These are phyloP conservation scores for Muscicapa comitata DNA, from an alignment of 2,797 vertebrate genomes.

Conservation along the genomic window DNA sequence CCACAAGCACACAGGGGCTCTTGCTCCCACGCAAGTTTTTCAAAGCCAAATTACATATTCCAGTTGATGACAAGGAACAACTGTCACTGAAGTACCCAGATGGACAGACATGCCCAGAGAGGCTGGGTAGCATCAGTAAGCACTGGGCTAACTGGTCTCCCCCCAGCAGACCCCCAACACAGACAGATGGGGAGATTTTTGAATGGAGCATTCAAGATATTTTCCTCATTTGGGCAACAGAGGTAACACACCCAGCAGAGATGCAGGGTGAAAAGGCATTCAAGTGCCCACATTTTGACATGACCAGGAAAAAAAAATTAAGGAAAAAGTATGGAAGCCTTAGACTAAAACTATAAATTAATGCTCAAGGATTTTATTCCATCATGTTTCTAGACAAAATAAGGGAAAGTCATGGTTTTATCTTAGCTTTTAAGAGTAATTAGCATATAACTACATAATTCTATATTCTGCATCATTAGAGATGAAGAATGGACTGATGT, in stretches of 20 bases:
- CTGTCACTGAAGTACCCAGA: neutral
- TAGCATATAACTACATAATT: neutral
- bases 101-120: neutral
- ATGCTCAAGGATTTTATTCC: neutral
- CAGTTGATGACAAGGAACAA: neutral
- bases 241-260: rapidly evolving
- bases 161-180: neutral
- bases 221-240: neutral
- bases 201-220: rapidly evolving
- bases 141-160: neutral
- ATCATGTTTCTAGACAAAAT: neutral
- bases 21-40: neutral
- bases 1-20: neutral
- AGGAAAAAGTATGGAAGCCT: neutral
- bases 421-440: neutral
- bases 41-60: neutral
- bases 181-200: neutral
- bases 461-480: neutral
- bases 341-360: neutral
- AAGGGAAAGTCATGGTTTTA: neutral
- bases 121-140: neutral
- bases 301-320: too few species aligned
- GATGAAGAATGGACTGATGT: neutral
- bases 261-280: neutral
- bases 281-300: neutral